Evolutionary conservation across 2,113 vertebrate species (phyloP).

Genomic region (Zosterops lateralis): DNA sequence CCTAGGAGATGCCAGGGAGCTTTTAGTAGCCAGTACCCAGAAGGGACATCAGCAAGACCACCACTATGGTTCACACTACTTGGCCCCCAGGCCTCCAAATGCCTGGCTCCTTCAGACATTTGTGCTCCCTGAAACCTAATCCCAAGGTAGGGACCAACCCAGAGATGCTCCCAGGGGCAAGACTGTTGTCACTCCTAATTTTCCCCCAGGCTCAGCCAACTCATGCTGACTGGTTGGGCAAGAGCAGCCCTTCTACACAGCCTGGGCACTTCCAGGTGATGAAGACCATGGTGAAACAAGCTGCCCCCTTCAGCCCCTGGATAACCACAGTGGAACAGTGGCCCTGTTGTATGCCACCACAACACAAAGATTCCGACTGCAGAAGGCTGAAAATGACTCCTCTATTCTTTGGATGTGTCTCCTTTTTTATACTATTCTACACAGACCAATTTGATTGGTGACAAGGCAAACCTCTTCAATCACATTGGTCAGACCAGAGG

Average conservation of each 20-base stretch:
- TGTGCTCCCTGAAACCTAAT: not conserved
- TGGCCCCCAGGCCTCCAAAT: too few species aligned
- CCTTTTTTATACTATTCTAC: too few species aligned
- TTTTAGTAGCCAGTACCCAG: not conserved
- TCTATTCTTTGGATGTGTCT: too few species aligned
- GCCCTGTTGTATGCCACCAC: too few species aligned
- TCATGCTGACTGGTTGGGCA: rapidly evolving
- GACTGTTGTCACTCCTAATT: not conserved
- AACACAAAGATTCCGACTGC: too few species aligned
- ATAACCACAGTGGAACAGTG: not conserved
- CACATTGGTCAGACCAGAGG: too few species aligned
- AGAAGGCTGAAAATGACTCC: too few species aligned
- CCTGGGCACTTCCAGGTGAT: not conserved
- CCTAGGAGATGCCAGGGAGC: not conserved
- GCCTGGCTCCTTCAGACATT: not conserved
- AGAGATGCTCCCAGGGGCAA: too few species aligned
- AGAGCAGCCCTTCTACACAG: not conserved
- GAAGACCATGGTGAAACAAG: not conserved
- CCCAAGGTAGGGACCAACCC: not conserved
- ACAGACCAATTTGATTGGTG: too few species aligned
- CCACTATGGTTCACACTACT: rapidly evolving
- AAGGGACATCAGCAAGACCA: rapidly evolving
- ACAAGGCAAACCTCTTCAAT: too few species aligned
- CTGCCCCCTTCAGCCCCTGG: not conserved
- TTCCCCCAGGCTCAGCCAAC: not conserved